A percentile compares a stretch with the other conserved stretches of the same genome.
phyloP scores from a whole-genome alignment of 2,888 invertebrate genomes.

The Drosophila lacicola region DNA sequence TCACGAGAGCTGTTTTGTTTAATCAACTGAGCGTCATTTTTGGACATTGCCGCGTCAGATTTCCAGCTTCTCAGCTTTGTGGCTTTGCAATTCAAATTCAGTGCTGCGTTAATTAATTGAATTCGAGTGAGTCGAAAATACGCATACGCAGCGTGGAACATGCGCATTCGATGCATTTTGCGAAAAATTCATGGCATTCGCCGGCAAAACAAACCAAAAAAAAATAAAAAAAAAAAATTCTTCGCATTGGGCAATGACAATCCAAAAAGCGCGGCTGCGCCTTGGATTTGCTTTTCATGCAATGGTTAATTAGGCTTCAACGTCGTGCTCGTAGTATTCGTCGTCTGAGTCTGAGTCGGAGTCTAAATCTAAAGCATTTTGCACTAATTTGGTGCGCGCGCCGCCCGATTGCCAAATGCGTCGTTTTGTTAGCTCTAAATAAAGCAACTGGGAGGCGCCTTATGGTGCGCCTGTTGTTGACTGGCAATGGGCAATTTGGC shows the following conservation, averaged over 20 bases:
- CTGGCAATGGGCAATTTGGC: slow-evolving; percentile 52
- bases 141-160: slow-evolving; percentile 61
- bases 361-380: slow-evolving; percentile 51
- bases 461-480: slow-evolving; percentile 23
- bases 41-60: slow-evolving; percentile 10
- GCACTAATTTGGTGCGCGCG: slow-evolving; percentile 61
- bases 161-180: slow-evolving; percentile 34
- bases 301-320: slow-evolving; percentile 59
- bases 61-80: too few species aligned
- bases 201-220: slow-evolving; percentile 36
- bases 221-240: slow-evolving; percentile 57
- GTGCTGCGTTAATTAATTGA: slow-evolving; percentile 60
- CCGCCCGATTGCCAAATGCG: slow-evolving; percentile 57
- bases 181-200: slow-evolving; percentile 48
- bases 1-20: slow-evolving; percentile 19
- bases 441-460: slow-evolving; percentile 45
- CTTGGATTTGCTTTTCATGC: slow-evolving; percentile 28
- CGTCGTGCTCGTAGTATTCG: not conserved
- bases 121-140: slow-evolving; percentile 30
- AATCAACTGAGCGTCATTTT: slow-evolving; percentile 34
- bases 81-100: slow-evolving; percentile 59
- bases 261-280: slow-evolving; percentile 27
- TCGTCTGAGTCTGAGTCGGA: slow-evolving; percentile 1
- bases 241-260: slow-evolving; percentile 55
- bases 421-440: slow-evolving; percentile 40